Evolutionary conservation across 2,797 vertebrate species (phyloP).

Genomic region (Chaetophractus vellerosus): DNA sequence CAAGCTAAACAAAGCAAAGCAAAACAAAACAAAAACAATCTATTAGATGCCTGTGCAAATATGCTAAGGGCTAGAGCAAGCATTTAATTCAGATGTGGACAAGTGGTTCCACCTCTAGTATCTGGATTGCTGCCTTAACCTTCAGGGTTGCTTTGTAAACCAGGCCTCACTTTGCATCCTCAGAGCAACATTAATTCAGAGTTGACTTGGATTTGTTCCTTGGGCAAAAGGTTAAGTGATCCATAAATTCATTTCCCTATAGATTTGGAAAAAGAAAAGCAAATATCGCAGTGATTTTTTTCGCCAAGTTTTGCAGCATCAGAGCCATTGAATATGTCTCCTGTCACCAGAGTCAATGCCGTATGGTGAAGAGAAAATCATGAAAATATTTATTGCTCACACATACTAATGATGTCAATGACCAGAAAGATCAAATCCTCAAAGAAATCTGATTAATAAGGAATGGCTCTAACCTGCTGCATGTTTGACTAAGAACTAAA

Average conservation of each 20-base stretch:
- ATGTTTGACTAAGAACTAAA: slow-evolving; percentile 71
- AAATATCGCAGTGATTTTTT: slow-evolving; percentile 82
- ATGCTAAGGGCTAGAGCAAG: background rate
- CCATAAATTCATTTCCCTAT: slow-evolving; percentile 84
- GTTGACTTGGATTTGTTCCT: slow-evolving; percentile 85
- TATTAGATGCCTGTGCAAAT: slow-evolving; percentile 50
- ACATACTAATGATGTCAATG: slow-evolving; percentile 63
- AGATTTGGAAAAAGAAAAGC: slow-evolving; percentile 82
- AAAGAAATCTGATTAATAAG: slow-evolving; percentile 82
- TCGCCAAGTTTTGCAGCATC: slow-evolving; percentile 81
- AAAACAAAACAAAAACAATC: slow-evolving; percentile 23
- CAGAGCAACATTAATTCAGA: slow-evolving; percentile 79
- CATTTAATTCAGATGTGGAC: slow-evolving; percentile 62
- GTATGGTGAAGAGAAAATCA: slow-evolving; percentile 70
- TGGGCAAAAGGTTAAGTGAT: slow-evolving; percentile 86
- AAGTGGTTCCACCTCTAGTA: slow-evolving; percentile 10
- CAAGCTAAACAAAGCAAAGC: slow-evolving; percentile 41
- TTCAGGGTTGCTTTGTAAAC: slow-evolving; percentile 73
- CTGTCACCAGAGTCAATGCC: slow-evolving; percentile 62
- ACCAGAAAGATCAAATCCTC: slow-evolving; percentile 75
- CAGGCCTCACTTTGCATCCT: slow-evolving; percentile 52
- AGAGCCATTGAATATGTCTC: slow-evolving; percentile 66
- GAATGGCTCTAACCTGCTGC: slow-evolving; percentile 71
- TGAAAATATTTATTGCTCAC: slow-evolving; percentile 73
- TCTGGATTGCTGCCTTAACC: slow-evolving; percentile 50